Percentiles rank a stretch among this genome's conserved stretches.
Evolutionary conservation across 2,888 invertebrate genomes (phyloP).

Genomic region (Lamellibrachia satsuma): DNA sequence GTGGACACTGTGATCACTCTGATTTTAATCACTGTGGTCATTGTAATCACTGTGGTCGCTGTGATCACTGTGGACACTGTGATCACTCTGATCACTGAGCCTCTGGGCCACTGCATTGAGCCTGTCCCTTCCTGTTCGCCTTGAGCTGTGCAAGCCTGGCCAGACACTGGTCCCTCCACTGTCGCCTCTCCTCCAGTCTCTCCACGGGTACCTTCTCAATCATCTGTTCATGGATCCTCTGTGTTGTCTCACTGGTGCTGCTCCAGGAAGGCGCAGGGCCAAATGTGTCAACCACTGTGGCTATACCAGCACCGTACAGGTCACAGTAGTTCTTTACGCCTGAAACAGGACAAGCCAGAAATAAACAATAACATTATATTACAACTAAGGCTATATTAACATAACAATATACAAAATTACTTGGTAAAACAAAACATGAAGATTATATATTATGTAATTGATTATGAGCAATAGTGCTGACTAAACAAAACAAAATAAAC

Average conservation of each 20-base stretch:
- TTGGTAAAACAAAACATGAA: no score
- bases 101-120: background rate
- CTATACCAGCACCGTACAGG: background rate
- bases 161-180: constrained; percentile 59
- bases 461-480: no score
- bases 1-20: background rate
- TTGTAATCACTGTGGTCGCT: background rate
- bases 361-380: background rate
- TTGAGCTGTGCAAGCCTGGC: constrained; percentile 59
- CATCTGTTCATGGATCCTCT: constrained; percentile 43
- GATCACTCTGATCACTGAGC: background rate
- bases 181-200: constrained; percentile 48
- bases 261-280: background rate
- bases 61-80: background rate
- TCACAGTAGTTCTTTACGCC: background rate
- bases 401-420: no score
- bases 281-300: background rate
- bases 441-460: no score
- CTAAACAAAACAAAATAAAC: no score
- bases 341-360: background rate
- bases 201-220: constrained; percentile 49
- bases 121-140: constrained; percentile 39
- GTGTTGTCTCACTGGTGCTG: background rate
- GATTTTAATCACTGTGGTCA: background rate
- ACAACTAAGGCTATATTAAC: background rate